A percentile compares a stretch with the other conserved stretches of the same genome.
phyloP scores from a whole-genome alignment of 2,113 vertebrate genomes.

The Cricetomys ansorgei region DNA sequence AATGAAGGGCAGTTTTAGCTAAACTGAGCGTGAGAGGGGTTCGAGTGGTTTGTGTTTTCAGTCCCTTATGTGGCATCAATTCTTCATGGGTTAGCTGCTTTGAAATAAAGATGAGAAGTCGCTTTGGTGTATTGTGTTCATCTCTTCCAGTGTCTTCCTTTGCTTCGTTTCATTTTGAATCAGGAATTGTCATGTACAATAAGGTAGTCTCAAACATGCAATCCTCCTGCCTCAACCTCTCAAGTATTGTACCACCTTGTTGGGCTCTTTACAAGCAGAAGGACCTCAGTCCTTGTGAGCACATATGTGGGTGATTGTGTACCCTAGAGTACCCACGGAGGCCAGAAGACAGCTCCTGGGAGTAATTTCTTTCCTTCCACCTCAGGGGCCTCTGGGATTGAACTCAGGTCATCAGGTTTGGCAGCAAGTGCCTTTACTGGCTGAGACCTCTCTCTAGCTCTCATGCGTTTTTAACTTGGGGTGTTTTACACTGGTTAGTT shows the following conservation, averaged over 20 bases:
- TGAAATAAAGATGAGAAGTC: slow-evolving; percentile 55
- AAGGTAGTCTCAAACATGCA: neutral
- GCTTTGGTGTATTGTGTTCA: neutral
- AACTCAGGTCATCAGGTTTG: neutral
- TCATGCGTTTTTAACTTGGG: neutral
- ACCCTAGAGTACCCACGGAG: neutral
- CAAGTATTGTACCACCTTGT: neutral
- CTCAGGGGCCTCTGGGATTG: too few species aligned
- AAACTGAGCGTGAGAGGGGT: neutral
- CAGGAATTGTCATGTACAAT: neutral
- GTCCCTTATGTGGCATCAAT: neutral
- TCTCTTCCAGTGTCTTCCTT: slow-evolving; percentile 11
- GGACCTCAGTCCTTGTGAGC: neutral
- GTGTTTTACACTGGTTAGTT: slow-evolving; percentile 55
- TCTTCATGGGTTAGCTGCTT: slow-evolving; percentile 22
- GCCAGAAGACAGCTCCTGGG: neutral
- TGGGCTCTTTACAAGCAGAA: neutral
- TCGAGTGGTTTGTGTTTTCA: slow-evolving; percentile 10
- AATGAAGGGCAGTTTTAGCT: slow-evolving; percentile 29
- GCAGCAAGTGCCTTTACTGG: neutral
- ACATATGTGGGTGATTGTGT: neutral
- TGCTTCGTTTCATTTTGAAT: neutral
- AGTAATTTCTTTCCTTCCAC: neutral
- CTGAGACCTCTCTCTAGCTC: neutral
- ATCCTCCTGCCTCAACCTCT: neutral